Conservation (phyloP, 2,797 vertebrate genomes). For the Sorex maritimensis region DNA sequence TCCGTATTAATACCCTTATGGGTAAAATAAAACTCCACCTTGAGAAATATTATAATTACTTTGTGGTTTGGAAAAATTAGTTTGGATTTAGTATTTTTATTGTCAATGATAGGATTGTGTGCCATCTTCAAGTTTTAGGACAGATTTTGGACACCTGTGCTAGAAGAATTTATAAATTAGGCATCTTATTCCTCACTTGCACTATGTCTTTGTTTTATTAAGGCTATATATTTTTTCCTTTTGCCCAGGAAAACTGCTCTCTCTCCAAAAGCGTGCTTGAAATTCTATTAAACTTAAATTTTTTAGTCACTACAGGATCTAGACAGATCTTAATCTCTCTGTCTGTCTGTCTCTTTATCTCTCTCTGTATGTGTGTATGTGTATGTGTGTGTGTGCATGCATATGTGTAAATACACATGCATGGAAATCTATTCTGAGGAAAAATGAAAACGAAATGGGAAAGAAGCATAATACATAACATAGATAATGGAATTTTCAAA, state of each 20-base stretch:
- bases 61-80: neutral
- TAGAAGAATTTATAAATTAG: constrained; percentile 77
- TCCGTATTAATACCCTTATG: neutral
- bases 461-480: constrained; percentile 35
- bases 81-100: constrained; percentile 39
- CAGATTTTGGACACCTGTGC: constrained; percentile 44
- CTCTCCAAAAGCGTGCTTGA: constrained; percentile 73
- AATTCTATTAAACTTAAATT: constrained; percentile 81
- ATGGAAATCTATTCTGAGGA: fast-evolving
- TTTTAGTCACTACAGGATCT: neutral
- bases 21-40: constrained; percentile 19
- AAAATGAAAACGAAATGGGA: neutral
- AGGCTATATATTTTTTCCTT: constrained; percentile 68
- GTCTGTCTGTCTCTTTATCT: too few relatives aligned
- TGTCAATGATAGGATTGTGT: neutral
- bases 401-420: neutral
- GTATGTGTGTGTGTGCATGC: too few relatives aligned
- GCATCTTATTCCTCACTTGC: constrained; percentile 56
- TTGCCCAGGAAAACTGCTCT: constrained; percentile 67
- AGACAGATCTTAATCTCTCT: neutral
- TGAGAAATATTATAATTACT: constrained; percentile 20
- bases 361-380: too few relatives aligned
- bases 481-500: constrained; percentile 68
- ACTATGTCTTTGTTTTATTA: constrained; percentile 83
- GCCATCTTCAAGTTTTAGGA: constrained; percentile 57